These are phyloP conservation scores for Caracal caracal DNA, from an alignment of 2,113 vertebrate genomes.

Conservation along the genomic window DNA sequence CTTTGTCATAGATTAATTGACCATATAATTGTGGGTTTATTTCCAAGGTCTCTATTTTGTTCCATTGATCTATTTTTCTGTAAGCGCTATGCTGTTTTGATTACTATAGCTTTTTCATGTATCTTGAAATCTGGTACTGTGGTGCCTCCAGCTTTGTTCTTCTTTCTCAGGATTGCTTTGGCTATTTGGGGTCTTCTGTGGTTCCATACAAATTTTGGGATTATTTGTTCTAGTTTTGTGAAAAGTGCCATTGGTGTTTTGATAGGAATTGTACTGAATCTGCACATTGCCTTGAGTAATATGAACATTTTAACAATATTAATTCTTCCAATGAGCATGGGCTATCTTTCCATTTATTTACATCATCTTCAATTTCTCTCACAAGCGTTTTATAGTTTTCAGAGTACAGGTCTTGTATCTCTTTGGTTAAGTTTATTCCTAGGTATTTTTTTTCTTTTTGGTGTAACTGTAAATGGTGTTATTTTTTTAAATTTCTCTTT, in stretches of 20 bases:
- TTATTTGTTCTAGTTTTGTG: not conserved
- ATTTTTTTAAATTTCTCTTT: not conserved
- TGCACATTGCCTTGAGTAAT: not conserved
- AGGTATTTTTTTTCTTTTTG: not conserved
- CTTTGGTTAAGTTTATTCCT: not conserved
- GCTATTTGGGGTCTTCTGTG: not conserved
- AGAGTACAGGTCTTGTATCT: not conserved
- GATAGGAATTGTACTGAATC: not conserved
- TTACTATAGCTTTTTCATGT: not conserved
- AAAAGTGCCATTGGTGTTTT: not conserved
- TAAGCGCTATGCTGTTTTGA: not conserved
- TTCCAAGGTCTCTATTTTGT: not conserved
- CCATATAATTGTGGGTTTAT: not conserved
- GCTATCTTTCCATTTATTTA: not conserved
- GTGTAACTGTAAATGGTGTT: not conserved
- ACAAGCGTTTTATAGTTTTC: not conserved
- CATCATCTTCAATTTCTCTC: not conserved
- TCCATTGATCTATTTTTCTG: not conserved
- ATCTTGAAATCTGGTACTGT: not conserved
- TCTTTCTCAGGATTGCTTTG: not conserved
- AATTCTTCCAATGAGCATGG: not conserved
- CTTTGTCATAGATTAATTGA: not conserved
- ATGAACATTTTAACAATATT: not conserved
- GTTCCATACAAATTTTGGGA: not conserved
- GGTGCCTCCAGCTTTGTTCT: not conserved